These are phyloP conservation scores for Phoenoteleia sp. DNA, from an alignment of 2,888 invertebrate species.

Conservation along the genomic window DNA sequence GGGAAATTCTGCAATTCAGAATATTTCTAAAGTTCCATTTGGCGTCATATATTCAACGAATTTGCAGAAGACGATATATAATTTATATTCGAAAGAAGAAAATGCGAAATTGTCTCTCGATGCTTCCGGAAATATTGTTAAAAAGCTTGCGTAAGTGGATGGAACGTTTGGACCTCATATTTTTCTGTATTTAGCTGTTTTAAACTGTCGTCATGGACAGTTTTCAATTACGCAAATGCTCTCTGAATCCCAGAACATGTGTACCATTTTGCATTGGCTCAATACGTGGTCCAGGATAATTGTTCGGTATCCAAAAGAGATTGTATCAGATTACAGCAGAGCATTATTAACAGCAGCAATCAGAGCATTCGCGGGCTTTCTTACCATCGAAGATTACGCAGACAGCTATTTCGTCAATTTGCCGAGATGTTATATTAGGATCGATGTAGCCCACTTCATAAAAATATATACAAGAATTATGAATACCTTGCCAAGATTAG, in stretches of 20 bases:
- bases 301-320: slow-evolving; percentile 70
- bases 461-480: not conserved
- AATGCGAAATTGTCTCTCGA: slow-evolving; percentile 17
- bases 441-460: slow-evolving; percentile 44
- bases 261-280: not conserved
- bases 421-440: slow-evolving; percentile 30
- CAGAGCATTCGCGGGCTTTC: slow-evolving; percentile 63
- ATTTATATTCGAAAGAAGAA: slow-evolving; percentile 17
- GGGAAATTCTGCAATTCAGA: slow-evolving; percentile 10
- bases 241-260: not conserved
- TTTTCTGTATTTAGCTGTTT: not conserved
- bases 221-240: not conserved
- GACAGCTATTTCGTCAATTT: slow-evolving; percentile 23
- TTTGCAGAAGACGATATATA: slow-evolving; percentile 50
- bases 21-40: slow-evolving; percentile 59
- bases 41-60: slow-evolving; percentile 52
- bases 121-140: slow-evolving; percentile 5
- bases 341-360: slow-evolving; percentile 69
- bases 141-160: not conserved
- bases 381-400: slow-evolving; percentile 68
- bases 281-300: slow-evolving; percentile 12
- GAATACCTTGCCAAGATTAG: not conserved
- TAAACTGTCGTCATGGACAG: slow-evolving; percentile 25
- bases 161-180: not conserved
- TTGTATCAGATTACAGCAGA: slow-evolving; percentile 64